Evolutionary conservation across 2,113 vertebrate species (phyloP), one percentile per base, ranked within the genome.

Genomic region (Nycticryphes semicollaris): DNA sequence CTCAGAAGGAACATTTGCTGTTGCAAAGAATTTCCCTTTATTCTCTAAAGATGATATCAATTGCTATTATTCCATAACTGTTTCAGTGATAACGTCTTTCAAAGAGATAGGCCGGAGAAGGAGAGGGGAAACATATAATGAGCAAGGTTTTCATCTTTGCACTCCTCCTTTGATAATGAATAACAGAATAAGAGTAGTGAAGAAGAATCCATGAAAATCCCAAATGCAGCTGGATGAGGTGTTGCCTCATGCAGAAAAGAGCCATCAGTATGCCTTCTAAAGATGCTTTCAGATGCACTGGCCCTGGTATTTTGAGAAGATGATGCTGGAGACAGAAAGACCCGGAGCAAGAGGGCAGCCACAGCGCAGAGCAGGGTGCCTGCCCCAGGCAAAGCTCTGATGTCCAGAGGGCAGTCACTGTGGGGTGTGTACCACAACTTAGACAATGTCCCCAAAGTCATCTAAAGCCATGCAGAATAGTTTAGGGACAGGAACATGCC

Each of bases 341-440:
- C 57, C 60, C 60, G 30, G 53, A 84, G 64, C 18, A 23, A 18
- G 68, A 21, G 74, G 0, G 0, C 22, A 67, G 69, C n/a, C 47
- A 10, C 17, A 33, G 80, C 0, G 0, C 0, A 0, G 62, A 27
- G 33, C 53, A 64, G 63, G 37, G 62, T 4, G 48, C 19, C 48
- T 83, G 56, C 53, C 27, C 72, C 45, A 25, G 18, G 37, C 83
- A 89, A 64, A 75, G 47, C 80, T 82, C 14, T 31, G 50, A 25
- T 66, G 31, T 60, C 78, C 16, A 10, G 17, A 31, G 30, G n/a
- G 50, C 47, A 47, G 9, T 24, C 16, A 3, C 33, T 54, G 79
- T 15, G 16, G 57, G 11, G 13, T n/a, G 12, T 9, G 57, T 78
- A n/a, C 54, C 70, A 41, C 50, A 35, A 7, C 20, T 76, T 45